Percentiles rank a stretch among this genome's conserved stretches.
Conservation (phyloP, 2,113 vertebrate genomes). For the Ceyx melanurus region DNA sequence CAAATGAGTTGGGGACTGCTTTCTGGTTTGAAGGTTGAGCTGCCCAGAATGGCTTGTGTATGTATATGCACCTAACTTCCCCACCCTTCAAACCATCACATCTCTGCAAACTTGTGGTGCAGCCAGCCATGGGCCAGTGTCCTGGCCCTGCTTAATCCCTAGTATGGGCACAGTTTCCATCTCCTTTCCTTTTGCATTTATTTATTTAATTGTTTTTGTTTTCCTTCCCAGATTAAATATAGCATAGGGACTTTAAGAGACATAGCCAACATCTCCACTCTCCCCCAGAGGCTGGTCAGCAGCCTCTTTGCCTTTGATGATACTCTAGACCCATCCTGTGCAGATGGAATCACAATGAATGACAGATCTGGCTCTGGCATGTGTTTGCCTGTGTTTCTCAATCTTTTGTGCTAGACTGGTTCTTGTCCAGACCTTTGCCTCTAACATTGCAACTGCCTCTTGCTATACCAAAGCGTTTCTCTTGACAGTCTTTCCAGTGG, state of each 20-base stretch:
- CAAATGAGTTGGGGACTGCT: background rate
- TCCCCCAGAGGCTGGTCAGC: fast-evolving
- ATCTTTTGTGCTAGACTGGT: background rate
- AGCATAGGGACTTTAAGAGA: background rate
- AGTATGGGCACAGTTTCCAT: background rate
- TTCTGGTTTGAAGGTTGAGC: background rate
- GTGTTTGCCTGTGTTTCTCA: background rate
- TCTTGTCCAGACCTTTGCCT: background rate
- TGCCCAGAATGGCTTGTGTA: background rate
- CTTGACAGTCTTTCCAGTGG: background rate
- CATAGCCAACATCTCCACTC: background rate
- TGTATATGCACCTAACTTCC: background rate
- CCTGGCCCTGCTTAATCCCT: background rate
- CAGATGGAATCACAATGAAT: background rate
- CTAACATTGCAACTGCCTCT: background rate
- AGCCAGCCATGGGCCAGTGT: background rate
- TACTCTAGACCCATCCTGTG: background rate
- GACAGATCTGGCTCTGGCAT: background rate
- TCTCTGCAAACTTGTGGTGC: background rate
- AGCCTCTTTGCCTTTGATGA: background rate
- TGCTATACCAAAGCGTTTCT: background rate
- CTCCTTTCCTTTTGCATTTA: background rate
- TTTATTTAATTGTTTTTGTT: background rate
- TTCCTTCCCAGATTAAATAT: background rate
- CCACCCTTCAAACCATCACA: fast-evolving